Conservation (phyloP, 1,140 invertebrate genomes). For the Drosophila triauraria region DNA sequence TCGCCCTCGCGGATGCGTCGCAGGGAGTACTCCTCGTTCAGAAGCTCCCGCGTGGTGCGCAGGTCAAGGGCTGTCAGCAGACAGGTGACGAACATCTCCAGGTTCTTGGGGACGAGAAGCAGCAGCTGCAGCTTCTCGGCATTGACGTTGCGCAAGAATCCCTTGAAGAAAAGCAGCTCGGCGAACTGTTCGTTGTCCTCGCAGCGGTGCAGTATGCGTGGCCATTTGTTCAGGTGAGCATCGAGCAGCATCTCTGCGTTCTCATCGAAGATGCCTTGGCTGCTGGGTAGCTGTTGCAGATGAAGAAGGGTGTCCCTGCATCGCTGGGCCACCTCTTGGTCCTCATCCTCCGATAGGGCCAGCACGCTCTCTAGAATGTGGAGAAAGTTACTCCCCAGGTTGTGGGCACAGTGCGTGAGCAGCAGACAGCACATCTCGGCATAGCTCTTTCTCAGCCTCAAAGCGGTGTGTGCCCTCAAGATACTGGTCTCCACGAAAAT, state of each 20-base stretch:
- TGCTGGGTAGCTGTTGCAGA: slow-evolving; percentile 45
- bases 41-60: slow-evolving; percentile 49
- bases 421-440: slow-evolving; percentile 71
- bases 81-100: slow-evolving; percentile 74
- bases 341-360: slow-evolving; percentile 73
- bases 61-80: slow-evolving; percentile 65
- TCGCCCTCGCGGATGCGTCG: slow-evolving; percentile 36
- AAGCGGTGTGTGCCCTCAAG: slow-evolving; percentile 57
- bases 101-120: slow-evolving; percentile 67
- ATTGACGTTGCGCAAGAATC: slow-evolving; percentile 68
- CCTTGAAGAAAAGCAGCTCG: slow-evolving; percentile 78
- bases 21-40: slow-evolving; percentile 74
- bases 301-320: slow-evolving; percentile 48
- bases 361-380: slow-evolving; percentile 73
- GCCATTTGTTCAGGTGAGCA: slow-evolving; percentile 69
- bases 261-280: slow-evolving; percentile 70
- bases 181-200: slow-evolving; percentile 76
- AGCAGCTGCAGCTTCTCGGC: slow-evolving; percentile 56
- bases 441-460: slow-evolving; percentile 55
- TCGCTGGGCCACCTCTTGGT: slow-evolving; percentile 38
- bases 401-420: slow-evolving; percentile 62
- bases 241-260: slow-evolving; percentile 71
- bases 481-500: slow-evolving; percentile 64
- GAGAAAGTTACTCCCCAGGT: slow-evolving; percentile 67
- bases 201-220: slow-evolving; percentile 70